Evolutionary conservation across 2,888 invertebrate genomes (phyloP).

Genomic region (Drepana falcataria): DNA sequence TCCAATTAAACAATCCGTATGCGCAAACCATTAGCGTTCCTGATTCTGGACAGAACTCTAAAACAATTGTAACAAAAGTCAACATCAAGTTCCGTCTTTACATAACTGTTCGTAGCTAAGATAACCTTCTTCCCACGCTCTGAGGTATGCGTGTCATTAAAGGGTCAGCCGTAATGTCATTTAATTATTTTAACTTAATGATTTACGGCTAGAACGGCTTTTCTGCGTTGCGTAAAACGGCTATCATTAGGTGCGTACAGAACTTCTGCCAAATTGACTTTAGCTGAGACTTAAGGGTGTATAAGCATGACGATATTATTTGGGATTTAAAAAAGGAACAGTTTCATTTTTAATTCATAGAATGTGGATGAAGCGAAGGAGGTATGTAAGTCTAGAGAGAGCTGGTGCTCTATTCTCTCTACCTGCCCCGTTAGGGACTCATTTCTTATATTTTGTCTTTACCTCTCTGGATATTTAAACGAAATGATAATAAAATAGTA

Average conservation of each 20-base stretch:
- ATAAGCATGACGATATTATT: too few species aligned
- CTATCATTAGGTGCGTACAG: not conserved
- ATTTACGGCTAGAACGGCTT: constrained; percentile 5
- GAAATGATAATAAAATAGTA: too few species aligned
- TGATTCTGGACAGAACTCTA: constrained; percentile 10
- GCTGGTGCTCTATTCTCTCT: too few species aligned
- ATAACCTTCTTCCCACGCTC: constrained; percentile 57
- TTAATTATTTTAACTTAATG: constrained; percentile 39
- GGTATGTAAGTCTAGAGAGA: too few species aligned
- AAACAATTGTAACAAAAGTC: constrained; percentile 48
- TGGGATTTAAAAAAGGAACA: too few species aligned
- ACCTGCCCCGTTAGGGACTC: too few species aligned
- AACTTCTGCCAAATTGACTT: not conserved
- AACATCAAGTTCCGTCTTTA: constrained; percentile 65
- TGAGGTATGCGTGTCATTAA: constrained; percentile 32
- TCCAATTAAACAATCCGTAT: not conserved
- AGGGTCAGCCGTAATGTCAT: constrained; percentile 12
- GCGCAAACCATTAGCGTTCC: not conserved
- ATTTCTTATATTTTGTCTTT: too few species aligned
- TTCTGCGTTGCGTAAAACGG: not conserved
- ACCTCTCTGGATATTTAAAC: too few species aligned
- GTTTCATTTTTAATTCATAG: too few species aligned
- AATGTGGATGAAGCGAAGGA: too few species aligned
- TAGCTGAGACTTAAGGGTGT: too few species aligned
- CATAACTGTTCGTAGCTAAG: constrained; percentile 54